Evolutionary conservation across 2,888 invertebrate genomes (phyloP).

Genomic region (Heliconius erato): DNA sequence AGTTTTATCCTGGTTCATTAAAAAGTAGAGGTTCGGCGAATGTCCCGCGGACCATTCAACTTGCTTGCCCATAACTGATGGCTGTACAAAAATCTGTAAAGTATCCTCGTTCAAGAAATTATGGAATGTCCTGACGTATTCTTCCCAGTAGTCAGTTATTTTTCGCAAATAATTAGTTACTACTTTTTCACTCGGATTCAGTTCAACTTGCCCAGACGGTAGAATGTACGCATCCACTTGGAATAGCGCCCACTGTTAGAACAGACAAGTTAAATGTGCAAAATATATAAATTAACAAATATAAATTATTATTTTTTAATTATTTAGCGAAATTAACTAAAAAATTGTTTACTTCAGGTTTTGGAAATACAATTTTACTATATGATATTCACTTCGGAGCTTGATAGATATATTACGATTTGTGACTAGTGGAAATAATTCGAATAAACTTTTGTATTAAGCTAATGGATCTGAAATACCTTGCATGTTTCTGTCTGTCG

Average conservation of each 20-base stretch:
- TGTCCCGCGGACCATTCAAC: constrained; percentile 91
- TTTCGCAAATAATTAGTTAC: constrained; percentile 86
- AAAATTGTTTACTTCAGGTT: too few species aligned
- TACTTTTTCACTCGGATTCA: constrained; percentile 88
- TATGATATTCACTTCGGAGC: too few species aligned
- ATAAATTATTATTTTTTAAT: too few species aligned
- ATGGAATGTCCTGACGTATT: constrained; percentile 88
- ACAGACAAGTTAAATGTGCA: constrained; percentile 33
- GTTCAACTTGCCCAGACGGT: constrained; percentile 70
- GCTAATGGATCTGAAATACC: constrained; percentile 56
- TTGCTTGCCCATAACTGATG: constrained; percentile 92
- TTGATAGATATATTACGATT: neutral
- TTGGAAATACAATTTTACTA: too few species aligned
- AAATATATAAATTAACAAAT: neutral
- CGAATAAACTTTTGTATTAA: too few species aligned
- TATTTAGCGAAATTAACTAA: too few species aligned
- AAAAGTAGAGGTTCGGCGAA: constrained; percentile 89
- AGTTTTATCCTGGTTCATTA: constrained; percentile 88
- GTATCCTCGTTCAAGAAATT: constrained; percentile 90
- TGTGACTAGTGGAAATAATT: neutral
- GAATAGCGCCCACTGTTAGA: constrained; percentile 87
- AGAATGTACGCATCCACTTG: constrained; percentile 85
- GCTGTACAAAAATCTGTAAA: constrained; percentile 92
- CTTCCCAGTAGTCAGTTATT: constrained; percentile 88
- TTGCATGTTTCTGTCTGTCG: constrained; percentile 78